Base-by-base conservation (phyloP, 2,113 vertebrate genomes). In the Odontophorus gujanensis region DNA sequence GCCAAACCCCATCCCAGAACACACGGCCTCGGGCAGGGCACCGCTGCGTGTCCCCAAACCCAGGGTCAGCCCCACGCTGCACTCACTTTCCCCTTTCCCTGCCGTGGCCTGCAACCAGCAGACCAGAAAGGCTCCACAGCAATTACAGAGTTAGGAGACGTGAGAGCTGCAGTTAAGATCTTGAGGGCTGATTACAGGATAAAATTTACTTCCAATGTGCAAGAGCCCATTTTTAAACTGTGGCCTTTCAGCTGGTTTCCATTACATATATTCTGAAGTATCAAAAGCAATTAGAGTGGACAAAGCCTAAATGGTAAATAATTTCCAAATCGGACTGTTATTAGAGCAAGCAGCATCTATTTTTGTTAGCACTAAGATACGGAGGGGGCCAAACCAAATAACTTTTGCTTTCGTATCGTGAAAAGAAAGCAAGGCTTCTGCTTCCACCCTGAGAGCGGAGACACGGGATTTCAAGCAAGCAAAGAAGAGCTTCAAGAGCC, bases 151-250 rank as follows among this genome's bases (percentile, higher is more conserved):
- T 96, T 96, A 81, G 94, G 72, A 96, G 88, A 93, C 7, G 47
- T 36, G 72, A 95, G 95, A 95, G 87, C 96, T 85, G 81, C 69
- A 95, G 87, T 94, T 96, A 95, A 96, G 97, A 96, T 96, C 93
- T 93, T 83, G 95, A 87, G 0, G 30, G 88, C 90, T 67, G 94
- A 97, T 91, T 97, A 77, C 91, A 92, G 85, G 81, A 92, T 90
- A 82, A 95, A 96, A 96, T 94, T 81, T 89, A 95, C 94, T 95
- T 95, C 76, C 78, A 96, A 95, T 84, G 95, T 95, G 87, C 94
- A 91, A 94, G 93, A 94, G 69, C 92, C 85, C 94, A 32, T 94
- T 95, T 97, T 78, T 84, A 94, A 95, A 94, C 81, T 67, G 68
- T 59, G 43, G 43, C 66, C 65, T 87, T 78, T 94, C 81, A 89